Evolutionary conservation across 2,888 invertebrate genomes (phyloP).

Genomic region (Parasteatoda lunata): DNA sequence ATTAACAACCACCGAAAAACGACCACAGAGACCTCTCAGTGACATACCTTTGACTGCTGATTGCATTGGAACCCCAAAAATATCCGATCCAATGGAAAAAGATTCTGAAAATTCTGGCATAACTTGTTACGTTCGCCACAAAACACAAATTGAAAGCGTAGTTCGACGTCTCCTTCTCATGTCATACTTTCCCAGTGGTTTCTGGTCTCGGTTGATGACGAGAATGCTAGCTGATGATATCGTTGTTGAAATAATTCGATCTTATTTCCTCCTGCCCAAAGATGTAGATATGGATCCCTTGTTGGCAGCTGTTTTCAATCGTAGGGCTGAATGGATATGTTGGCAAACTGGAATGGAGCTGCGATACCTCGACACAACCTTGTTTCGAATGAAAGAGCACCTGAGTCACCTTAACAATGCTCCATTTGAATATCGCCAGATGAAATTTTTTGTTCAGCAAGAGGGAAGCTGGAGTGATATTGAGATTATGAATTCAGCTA

Average conservation of each 20-base stretch:
- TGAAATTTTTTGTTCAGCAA: slow-evolving; percentile 78
- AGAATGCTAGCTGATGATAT: slow-evolving; percentile 92
- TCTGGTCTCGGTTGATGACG: slow-evolving; percentile 96
- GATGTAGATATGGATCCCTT: slow-evolving; percentile 77
- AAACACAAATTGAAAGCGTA: slow-evolving; percentile 65
- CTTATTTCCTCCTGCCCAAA: slow-evolving; percentile 83
- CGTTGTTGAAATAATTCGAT: slow-evolving; percentile 85
- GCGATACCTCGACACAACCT: slow-evolving; percentile 85
- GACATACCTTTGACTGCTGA: slow-evolving; percentile 53
- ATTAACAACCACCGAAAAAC: slow-evolving; percentile 58
- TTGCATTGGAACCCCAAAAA: slow-evolving; percentile 57
- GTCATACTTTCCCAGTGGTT: slow-evolving; percentile 98
- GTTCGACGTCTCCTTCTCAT: slow-evolving; percentile 85
- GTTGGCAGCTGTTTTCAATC: slow-evolving; percentile 73
- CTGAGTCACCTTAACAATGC: slow-evolving; percentile 69
- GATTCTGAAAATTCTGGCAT: slow-evolving; percentile 25
- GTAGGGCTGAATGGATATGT: slow-evolving; percentile 87
- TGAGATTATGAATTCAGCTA: slow-evolving; percentile 85
- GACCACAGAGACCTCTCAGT: slow-evolving; percentile 53
- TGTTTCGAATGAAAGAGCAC: slow-evolving; percentile 79
- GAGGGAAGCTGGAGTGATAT: slow-evolving; percentile 91
- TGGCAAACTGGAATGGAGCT: slow-evolving; percentile 95
- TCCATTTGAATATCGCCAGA: slow-evolving; percentile 77
- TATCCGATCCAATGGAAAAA: slow-evolving; percentile 57
- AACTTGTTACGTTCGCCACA: slow-evolving; percentile 58